Evolutionary conservation across 1,140 invertebrate genomes (phyloP).

Genomic region (Linepithema humile): DNA sequence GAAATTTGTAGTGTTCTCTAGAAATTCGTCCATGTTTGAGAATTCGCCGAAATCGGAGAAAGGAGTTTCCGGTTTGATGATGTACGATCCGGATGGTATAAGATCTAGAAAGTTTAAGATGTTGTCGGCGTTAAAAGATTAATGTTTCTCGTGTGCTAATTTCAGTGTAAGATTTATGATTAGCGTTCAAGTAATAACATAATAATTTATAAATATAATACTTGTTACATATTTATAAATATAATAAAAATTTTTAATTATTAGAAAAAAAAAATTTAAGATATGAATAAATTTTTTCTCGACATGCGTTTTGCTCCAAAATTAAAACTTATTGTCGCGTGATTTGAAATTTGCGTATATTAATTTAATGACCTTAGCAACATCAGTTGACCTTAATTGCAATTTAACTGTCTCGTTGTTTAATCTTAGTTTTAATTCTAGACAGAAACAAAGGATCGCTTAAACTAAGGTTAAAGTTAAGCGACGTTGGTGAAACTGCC

Average conservation of each 20-base stretch:
- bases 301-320: not conserved
- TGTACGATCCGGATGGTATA: constrained; percentile 76
- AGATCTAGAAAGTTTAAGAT: constrained; percentile 71
- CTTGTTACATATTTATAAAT: too few species aligned
- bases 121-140: not conserved
- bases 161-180: not conserved
- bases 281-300: not conserved
- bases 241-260: not conserved
- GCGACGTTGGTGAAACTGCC: constrained; percentile 9
- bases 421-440: constrained; percentile 1
- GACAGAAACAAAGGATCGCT: not conserved
- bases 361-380: constrained; percentile 9
- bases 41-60: constrained; percentile 63
- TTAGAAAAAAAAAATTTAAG: not conserved
- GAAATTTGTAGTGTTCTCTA: constrained; percentile 50
- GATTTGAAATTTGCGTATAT: not conserved
- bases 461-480: constrained; percentile 33
- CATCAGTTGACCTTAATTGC: constrained; percentile 29
- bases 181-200: not conserved
- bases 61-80: constrained; percentile 67
- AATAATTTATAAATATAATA: too few species aligned
- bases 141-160: not conserved
- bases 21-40: constrained; percentile 57
- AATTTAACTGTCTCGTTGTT: not conserved
- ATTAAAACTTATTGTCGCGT: not conserved